Conservation (phyloP, 2,888 invertebrate genomes). For the Siphlonurus alternatus region DNA sequence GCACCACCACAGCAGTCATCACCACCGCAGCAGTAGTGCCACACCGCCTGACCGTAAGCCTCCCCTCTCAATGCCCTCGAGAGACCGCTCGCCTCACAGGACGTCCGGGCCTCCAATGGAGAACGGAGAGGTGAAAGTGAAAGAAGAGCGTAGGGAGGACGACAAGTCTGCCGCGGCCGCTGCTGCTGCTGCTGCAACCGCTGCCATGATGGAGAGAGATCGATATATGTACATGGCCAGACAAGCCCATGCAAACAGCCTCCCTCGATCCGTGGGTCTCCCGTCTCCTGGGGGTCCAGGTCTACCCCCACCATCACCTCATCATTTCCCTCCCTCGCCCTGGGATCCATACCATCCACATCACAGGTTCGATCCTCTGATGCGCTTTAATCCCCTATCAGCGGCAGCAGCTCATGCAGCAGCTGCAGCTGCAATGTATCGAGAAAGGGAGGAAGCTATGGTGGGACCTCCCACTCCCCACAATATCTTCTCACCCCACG, state of each 20-base stretch:
- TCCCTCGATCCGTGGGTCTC: constrained; percentile 3
- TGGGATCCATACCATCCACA: constrained; percentile 10
- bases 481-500: constrained; percentile 2
- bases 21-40: neutral
- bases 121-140: constrained; percentile 5
- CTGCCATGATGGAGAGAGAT: constrained; percentile 1
- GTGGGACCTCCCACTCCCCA: constrained; percentile 1
- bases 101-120: constrained; percentile 1
- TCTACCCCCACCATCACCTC: constrained; percentile 23
- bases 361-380: constrained; percentile 44
- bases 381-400: constrained; percentile 62
- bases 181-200: neutral
- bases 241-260: constrained; percentile 2
- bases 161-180: neutral
- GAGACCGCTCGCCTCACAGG: neutral
- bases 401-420: constrained; percentile 39
- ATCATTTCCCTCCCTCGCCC: constrained; percentile 6
- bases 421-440: constrained; percentile 7
- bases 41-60: neutral
- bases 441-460: constrained; percentile 8
- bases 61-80: neutral
- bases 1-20: neutral
- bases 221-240: constrained; percentile 6
- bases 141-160: neutral
- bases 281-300: constrained; percentile 6